Evolutionary conservation across 64 coral and sea anemone genomes (phyloP), one percentile per base, ranked within the genome.

Genomic region (Trachythela sp.): DNA sequence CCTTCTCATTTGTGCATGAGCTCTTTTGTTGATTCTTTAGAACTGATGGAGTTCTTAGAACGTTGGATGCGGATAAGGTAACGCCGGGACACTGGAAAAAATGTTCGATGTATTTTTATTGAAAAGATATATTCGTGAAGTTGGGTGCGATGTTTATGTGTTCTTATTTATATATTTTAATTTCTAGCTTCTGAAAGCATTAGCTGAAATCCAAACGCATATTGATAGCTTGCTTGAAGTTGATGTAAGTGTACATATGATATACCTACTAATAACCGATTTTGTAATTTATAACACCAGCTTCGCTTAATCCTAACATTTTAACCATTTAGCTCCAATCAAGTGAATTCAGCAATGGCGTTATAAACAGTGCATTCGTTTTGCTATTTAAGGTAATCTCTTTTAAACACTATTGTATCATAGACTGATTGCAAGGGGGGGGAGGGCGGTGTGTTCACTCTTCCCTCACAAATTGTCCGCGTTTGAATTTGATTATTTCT

Each of bases 311-410:
- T 11, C 42, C 42, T 11, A 45, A 45, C 4, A 6, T 45, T 45
- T 11, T 45, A 4, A 45, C 42, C 42, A 45, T 45, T 80, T 80
- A 97, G 95, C 90, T 97, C 4, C 94, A 97, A 85, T 94, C 95
- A 77, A 92, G 87, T 48, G 95, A 97, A 87, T 89, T 97, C 36
- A 87, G 88, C 24, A 97, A 97, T 91, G 95, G 95, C 85, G 93
- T 97, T 64, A 97, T 97, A 70, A 97, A 97, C 87, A 90, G 95
- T 91, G 95, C 91, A 18, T 97, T 97, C 94, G 95, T 97, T 27
- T 91, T 97, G 1, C 80, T 97, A 18, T 97, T 97, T 50, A 97
- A 97, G 87, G 95, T 97, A 80, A 13, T n/a, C n/a, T n/a, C n/a
- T n/a, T n/a, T n/a, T n/a, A n/a, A n/a, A n/a, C n/a, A n/a, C n/a